Evolutionary conservation across 30 jellyfish, hydroid and myxozoan species (phyloP).

Genomic region (Aurelia sp.): DNA sequence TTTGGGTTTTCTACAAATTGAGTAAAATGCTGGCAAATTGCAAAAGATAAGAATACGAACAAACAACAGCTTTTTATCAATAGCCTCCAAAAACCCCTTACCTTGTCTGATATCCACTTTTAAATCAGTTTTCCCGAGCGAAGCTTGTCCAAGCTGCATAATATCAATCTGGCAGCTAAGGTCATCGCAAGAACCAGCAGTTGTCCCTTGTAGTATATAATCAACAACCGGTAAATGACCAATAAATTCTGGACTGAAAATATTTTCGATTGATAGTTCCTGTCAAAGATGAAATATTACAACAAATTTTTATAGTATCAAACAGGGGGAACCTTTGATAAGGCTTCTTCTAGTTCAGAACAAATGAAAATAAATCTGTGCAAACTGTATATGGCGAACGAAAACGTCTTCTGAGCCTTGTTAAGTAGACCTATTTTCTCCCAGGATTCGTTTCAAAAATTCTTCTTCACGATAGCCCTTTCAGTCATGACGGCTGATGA

Average conservation of each 20-base stretch:
- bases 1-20: too few relatives aligned
- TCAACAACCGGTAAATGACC: not conserved
- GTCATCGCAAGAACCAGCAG: not conserved
- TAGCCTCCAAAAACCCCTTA: not conserved
- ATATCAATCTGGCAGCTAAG: not conserved
- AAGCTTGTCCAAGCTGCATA: not conserved
- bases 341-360: too few relatives aligned
- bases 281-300: not conserved
- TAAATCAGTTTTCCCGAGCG: not conserved
- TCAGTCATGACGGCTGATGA: too few relatives aligned
- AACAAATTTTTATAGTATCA: too few relatives aligned
- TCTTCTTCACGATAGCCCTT: too few relatives aligned
- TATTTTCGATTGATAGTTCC: conserved; percentile 1
- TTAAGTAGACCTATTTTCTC: too few relatives aligned
- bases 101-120: conserved; percentile 6
- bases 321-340: too few relatives aligned
- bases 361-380: too few relatives aligned
- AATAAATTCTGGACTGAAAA: not conserved
- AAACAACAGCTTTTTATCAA: not conserved
- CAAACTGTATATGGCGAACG: too few relatives aligned
- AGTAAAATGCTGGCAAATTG: not conserved
- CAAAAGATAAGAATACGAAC: not conserved
- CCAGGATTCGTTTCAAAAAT: too few relatives aligned
- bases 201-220: not conserved
- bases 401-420: too few relatives aligned